Percentiles rank a stretch among this genome's conserved stretches.
These are phyloP conservation scores for Podiceps cristatus DNA, from an alignment of 2,113 vertebrate genomes.

Conservation along the genomic window DNA sequence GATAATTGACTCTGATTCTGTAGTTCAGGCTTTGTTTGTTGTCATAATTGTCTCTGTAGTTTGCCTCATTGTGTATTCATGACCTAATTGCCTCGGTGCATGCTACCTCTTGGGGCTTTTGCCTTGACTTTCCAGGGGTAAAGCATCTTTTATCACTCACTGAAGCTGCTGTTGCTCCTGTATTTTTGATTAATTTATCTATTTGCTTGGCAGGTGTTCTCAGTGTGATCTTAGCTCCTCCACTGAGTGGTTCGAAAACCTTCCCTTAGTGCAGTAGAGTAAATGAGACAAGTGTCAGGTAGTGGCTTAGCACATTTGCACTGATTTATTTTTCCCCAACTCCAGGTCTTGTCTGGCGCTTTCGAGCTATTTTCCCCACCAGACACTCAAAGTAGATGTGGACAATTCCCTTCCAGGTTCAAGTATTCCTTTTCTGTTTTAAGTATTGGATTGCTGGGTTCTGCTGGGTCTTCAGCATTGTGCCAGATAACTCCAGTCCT, in stretches of 20 bases:
- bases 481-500: conserved; percentile 30
- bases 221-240: neutral
- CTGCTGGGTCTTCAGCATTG: conserved; percentile 55
- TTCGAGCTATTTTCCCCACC: conserved; percentile 63
- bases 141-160: neutral
- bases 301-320: conserved; percentile 32
- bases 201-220: neutral
- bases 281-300: conserved; percentile 9
- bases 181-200: neutral
- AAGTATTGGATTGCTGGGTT: conserved; percentile 67
- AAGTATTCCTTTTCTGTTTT: conserved; percentile 67
- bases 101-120: neutral
- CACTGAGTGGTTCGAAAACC: neutral
- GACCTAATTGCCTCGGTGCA: neutral
- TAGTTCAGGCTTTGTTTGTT: conserved; percentile 19
- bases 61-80: neutral
- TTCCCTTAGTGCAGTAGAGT: neutral
- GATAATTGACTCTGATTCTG: neutral
- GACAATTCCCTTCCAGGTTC: conserved; percentile 59
- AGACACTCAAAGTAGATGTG: conserved; percentile 64
- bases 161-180: neutral
- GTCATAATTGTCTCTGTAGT: neutral
- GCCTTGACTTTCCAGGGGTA: neutral
- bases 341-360: conserved; percentile 66
- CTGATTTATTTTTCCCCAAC: conserved; percentile 68